phyloP scores from a whole-genome alignment of 2,797 vertebrate genomes.

The Coluber constrictor region DNA sequence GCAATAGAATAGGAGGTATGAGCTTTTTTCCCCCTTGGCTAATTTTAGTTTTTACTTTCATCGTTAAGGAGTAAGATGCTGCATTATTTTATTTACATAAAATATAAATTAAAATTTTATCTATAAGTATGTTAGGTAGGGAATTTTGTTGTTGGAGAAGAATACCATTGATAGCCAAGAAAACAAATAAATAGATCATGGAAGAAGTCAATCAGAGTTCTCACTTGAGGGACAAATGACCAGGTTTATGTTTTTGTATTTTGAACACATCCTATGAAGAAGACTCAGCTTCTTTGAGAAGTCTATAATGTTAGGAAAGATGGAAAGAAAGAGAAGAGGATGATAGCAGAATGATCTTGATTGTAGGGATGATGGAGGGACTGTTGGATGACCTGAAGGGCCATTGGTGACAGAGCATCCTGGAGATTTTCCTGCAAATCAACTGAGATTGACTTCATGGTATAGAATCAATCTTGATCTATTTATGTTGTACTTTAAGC shows the following conservation, averaged over 20 bases:
- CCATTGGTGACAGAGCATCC: background rate
- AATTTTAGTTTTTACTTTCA: background rate
- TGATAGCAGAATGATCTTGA: background rate
- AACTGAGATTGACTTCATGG: background rate
- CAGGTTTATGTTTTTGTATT: background rate
- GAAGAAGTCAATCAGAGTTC: background rate
- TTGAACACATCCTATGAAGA: background rate
- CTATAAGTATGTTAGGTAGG: background rate
- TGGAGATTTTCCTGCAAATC: background rate
- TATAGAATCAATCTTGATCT: background rate
- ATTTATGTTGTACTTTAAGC: background rate
- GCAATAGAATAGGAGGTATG: background rate
- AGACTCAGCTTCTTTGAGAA: background rate
- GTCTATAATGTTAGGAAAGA: background rate
- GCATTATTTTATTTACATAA: background rate
- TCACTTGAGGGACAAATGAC: background rate
- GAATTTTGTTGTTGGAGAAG: background rate
- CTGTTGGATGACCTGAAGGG: background rate
- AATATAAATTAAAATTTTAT: no score
- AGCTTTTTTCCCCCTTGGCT: background rate
- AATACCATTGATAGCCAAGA: background rate
- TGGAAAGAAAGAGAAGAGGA: background rate
- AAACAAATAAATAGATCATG: background rate
- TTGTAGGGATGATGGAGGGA: background rate
- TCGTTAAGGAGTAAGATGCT: background rate